Evolutionary conservation across 2,888 invertebrate species (phyloP), one percentile per base, ranked within the genome.

Genomic region (Liposcelis brunnea): DNA sequence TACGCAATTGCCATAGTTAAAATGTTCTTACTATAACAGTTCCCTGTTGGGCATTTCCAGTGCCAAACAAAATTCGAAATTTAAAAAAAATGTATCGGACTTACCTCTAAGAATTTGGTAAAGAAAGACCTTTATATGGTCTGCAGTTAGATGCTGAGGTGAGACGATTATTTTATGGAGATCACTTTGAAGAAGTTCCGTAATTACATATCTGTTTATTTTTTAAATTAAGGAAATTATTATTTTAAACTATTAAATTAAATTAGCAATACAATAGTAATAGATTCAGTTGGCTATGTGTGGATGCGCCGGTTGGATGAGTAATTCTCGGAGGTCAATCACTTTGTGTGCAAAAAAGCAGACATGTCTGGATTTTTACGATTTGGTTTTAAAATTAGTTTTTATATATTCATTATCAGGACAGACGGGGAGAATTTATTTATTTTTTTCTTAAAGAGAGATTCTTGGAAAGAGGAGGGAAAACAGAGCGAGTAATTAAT

Each of bases 121-220:
- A 59, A 98, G 85, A 78, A 98, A 98, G 70, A 98, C 95, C 80
- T 98, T 98, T 71, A 98, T 94, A 76, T 98, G 98, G 72, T 98
- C 98, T 55, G 94, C 80, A 58, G 95, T 93, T 56, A 98, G 81
- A 60, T 93, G 93, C 68, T 99, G 98, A 54, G 95, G 94, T 56
- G 97, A 97, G 58, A 98, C 97, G 68, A 99, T 98, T 67, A 98
- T 99, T 77, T 97, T 97, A 74, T 98, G 98, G 59, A 99, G 77
- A 76, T 98, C 98, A 66, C 93, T 95, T 72, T 98, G 97, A 65
- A 99, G 84, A 59, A 99, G 76, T 72, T 98, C 98, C 55, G 97
- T 98, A 68, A 98, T 90, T 64, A 98, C 95, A 74, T 98, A 97
- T 72, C 95, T 98, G 70, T 54, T 6, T 6, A 32, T 7, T 11